These are phyloP conservation scores for Paraplagusia blochii DNA, from an alignment of 2,113 vertebrate genomes.

Conservation along the genomic window DNA sequence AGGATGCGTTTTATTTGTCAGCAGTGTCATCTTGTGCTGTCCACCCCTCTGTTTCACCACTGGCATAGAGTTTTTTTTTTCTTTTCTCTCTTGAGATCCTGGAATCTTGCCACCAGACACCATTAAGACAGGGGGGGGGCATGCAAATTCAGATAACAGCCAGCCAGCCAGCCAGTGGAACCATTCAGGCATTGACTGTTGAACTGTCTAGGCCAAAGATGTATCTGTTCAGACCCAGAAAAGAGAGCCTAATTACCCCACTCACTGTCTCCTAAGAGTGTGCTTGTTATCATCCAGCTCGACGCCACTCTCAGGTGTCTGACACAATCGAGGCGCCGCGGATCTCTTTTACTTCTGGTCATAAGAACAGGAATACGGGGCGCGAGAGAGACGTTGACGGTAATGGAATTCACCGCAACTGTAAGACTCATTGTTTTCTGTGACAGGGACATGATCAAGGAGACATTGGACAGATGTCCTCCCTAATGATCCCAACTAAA, in stretches of 20 bases:
- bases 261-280: constrained; percentile 22
- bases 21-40: constrained; percentile 31
- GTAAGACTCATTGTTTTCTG: constrained; percentile 34
- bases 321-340: constrained; percentile 12
- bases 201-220: constrained; percentile 21
- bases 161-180: constrained; percentile 8
- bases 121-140: constrained; percentile 38
- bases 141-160: constrained; percentile 40
- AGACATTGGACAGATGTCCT: constrained; percentile 46
- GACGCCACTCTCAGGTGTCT: constrained; percentile 34
- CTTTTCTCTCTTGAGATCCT: constrained; percentile 7
- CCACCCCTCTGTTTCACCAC: constrained; percentile 34
- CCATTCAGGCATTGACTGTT: constrained; percentile 8
- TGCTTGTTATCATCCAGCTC: constrained; percentile 29
- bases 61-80: constrained; percentile 3
- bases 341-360: constrained; percentile 9
- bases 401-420: constrained; percentile 46
- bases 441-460: constrained; percentile 49
- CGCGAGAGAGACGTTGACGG: constrained; percentile 21
- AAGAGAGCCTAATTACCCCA: constrained; percentile 36
- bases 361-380: constrained; percentile 3
- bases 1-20: constrained; percentile 45
- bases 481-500: constrained; percentile 29
- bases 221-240: constrained; percentile 19
- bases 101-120: constrained; percentile 34